Base-by-base conservation (phyloP, 1,140 invertebrate genomes). In the Carcinoscorpius rotundicauda region DNA sequence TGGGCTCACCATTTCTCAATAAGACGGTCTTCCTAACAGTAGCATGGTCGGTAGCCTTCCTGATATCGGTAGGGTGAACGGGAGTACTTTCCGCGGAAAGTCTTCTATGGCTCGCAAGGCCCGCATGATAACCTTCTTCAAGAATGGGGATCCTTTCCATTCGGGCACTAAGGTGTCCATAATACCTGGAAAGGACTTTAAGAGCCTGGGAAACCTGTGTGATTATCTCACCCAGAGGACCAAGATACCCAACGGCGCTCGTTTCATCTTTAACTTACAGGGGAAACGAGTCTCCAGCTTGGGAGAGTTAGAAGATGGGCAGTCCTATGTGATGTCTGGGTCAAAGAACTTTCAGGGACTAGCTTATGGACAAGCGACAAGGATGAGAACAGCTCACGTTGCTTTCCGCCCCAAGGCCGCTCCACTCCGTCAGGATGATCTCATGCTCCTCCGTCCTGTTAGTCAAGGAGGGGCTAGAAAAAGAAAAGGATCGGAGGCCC, bases 61-160 rank as follows among this genome's bases (percentile, higher is more conserved):
- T 29, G 29, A 29, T 29, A 29, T 29, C 29, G 29, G 29, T 29
- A 29, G 29, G 29, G 29, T 29, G 29, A 29, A 29, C 29, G 29
- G 29, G 29, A 29, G 29, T 29, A 29, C 29, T 29, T 29, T 29
- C 29, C 29, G 29, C 29, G 29, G 29, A 2, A 29, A 29, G 29
- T 29, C 29, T 29, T 29, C 29, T 29, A 29, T 29, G 53, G 53
- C n/a, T n/a, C 53, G 6, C 53, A 84, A 87, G 68, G 90, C 90
- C 0, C 81, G 71, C 61, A 78, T 91, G 49, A 88, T 96, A 53
- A 86, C 87, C 1, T 95, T 97, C 77, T 97, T 88, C 77, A 86
- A 88, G 73, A 97, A 96, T 83, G 93, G 93, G 4, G 92, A 96
- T 76, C 87, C 87, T 0, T 91, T 93, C 75, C 91, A 88, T 76